Percentiles rank a stretch among this genome's conserved stretches.
phyloP scores from a whole-genome alignment of 2,888 invertebrate species.

The Dascillus cervinus region DNA sequence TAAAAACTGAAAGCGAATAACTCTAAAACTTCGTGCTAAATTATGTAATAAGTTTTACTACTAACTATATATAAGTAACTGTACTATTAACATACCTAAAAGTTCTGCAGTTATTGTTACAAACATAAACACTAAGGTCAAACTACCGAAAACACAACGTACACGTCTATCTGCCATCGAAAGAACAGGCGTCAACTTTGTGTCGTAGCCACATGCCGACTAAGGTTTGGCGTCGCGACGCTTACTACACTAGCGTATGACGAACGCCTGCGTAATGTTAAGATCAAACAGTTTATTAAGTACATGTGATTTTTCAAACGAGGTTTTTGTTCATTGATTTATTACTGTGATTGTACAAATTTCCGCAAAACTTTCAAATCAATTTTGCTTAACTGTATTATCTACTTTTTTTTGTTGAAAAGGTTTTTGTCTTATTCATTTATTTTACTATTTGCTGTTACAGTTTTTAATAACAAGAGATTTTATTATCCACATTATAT shows the following conservation, averaged over 20 bases:
- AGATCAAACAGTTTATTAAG: constrained; percentile 14
- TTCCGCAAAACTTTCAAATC: too few relatives aligned
- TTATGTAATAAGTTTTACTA: too few relatives aligned
- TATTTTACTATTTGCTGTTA: too few relatives aligned
- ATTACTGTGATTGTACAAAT: too few relatives aligned
- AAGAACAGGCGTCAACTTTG: constrained; percentile 12
- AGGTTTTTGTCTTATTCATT: too few relatives aligned
- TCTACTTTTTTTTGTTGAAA: too few relatives aligned
- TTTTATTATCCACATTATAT: too few relatives aligned
- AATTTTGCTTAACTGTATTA: too few relatives aligned
- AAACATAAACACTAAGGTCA: constrained; percentile 21
- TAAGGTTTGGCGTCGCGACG: constrained; percentile 15
- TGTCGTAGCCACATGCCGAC: constrained; percentile 17
- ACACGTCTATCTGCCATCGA: constrained; percentile 28
- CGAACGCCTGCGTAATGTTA: constrained; percentile 18
- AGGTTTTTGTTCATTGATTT: background rate
- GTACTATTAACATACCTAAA: constrained; percentile 12
- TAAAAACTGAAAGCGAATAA: constrained; percentile 18
- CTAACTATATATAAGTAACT: too few relatives aligned
- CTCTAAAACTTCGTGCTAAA: too few relatives aligned
- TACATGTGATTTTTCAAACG: constrained; percentile 10
- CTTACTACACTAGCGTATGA: constrained; percentile 12
- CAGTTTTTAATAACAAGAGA: too few relatives aligned
- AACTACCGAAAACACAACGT: constrained; percentile 22
- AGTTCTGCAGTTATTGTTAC: constrained; percentile 22